phyloP scores from a whole-genome alignment of 2,888 invertebrate species.

The Panopea generosa region DNA sequence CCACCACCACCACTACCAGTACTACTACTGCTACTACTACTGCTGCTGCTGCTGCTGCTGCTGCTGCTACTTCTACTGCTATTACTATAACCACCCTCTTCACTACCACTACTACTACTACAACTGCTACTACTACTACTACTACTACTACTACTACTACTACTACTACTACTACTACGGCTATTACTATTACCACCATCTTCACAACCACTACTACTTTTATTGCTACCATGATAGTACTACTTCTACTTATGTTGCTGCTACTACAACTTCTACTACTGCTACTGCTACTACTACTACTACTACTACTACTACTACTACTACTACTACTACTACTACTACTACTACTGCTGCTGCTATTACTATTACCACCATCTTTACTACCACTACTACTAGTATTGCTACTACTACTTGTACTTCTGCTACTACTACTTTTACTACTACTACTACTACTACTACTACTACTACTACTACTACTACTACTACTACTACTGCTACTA shows the following conservation, averaged over 20 bases:
- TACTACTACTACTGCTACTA: background rate
- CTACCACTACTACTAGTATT: too few species aligned
- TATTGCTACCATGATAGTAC: constrained; percentile 2
- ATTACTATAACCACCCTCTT: background rate
- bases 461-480: constrained; percentile 1
- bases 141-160: background rate
- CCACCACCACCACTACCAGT: too few species aligned
- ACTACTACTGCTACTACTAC: too few species aligned
- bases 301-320: too few species aligned
- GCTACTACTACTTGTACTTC: background rate
- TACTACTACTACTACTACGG: constrained; percentile 3
- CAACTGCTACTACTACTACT: background rate
- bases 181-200: background rate
- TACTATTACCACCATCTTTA: background rate
- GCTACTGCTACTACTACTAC: background rate
- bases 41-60: too few species aligned
- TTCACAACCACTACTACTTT: background rate
- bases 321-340: too few species aligned
- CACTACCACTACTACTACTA: too few species aligned
- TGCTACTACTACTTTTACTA: background rate
- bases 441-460: constrained; percentile 1
- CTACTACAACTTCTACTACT: constrained; percentile 5
- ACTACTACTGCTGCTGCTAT: too few species aligned
- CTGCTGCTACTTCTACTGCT: background rate
- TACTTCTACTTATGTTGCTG: background rate